A percentile compares a stretch with the other conserved stretches of the same genome.
Evolutionary conservation across 2,888 invertebrate species (phyloP).

Genomic region (Nomada fabriciana): DNA sequence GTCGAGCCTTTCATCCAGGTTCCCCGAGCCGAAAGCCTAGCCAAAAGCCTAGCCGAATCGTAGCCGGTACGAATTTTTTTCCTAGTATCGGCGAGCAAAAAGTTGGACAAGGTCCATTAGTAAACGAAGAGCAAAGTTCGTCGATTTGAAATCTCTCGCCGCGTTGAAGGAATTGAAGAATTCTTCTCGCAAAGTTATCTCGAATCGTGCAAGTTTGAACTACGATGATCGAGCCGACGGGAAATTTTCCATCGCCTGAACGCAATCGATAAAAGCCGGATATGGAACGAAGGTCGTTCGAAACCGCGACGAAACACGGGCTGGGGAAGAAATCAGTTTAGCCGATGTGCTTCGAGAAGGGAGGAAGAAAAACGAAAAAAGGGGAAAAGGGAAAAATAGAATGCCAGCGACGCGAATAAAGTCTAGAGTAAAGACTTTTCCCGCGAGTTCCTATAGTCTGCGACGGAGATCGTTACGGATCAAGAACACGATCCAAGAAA

Average conservation of each 20-base stretch:
- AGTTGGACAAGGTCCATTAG: background rate
- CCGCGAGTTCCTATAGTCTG: background rate
- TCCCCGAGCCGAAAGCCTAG: no score
- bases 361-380: background rate
- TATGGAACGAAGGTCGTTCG: conserved; percentile 6
- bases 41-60: no score
- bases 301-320: background rate
- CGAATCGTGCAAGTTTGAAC: conserved; percentile 26
- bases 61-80: background rate
- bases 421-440: no score
- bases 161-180: background rate
- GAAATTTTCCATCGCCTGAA: conserved; percentile 42
- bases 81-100: background rate
- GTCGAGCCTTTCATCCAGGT: background rate
- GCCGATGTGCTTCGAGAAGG: conserved; percentile 18
- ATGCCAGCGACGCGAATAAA: conserved; percentile 37
- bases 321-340: conserved; percentile 30
- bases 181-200: background rate
- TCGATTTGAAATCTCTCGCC: background rate
- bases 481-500: background rate
- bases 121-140: background rate
- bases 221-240: background rate
- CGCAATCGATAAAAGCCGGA: background rate
- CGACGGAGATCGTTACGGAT: conserved; percentile 27
- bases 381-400: background rate